These are phyloP conservation scores for Chamaetylas fuelleborni DNA, from an alignment of 2,113 vertebrate genomes.

Conservation along the genomic window DNA sequence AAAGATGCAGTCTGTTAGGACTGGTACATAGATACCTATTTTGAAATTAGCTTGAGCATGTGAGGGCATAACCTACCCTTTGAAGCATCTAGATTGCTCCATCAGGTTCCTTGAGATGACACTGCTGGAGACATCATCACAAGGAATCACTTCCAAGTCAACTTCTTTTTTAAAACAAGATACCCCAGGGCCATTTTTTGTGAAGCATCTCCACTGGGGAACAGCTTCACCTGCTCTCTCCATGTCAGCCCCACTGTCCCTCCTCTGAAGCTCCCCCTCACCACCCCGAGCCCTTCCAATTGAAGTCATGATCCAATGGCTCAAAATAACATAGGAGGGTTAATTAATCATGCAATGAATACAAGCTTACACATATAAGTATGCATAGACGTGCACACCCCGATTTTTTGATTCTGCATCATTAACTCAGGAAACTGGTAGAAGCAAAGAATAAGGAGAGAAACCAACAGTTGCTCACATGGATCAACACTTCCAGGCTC, in stretches of 20 bases:
- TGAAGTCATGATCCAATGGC: not conserved
- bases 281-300: not conserved
- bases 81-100: not conserved
- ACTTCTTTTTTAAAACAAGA: not conserved
- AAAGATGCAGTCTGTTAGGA: not conserved
- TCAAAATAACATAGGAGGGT: not conserved
- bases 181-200: not conserved
- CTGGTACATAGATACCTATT: not conserved
- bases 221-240: not conserved
- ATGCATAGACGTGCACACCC: not conserved
- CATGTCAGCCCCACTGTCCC: not conserved
- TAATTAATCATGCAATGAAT: not conserved
- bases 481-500: slow-evolving; percentile 60
- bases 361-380: not conserved
- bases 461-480: slow-evolving; percentile 57
- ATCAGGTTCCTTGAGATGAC: not conserved
- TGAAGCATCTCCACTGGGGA: not conserved
- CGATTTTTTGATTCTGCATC: not conserved
- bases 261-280: not conserved
- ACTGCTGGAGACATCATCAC: not conserved
- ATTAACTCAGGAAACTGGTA: not conserved
- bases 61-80: not conserved
- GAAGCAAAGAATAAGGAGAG: slow-evolving; percentile 19
- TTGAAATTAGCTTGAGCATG: not conserved
- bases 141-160: not conserved